Evolutionary conservation across 2,888 invertebrate genomes (phyloP).

Genomic region (Euzophera pinguis): DNA sequence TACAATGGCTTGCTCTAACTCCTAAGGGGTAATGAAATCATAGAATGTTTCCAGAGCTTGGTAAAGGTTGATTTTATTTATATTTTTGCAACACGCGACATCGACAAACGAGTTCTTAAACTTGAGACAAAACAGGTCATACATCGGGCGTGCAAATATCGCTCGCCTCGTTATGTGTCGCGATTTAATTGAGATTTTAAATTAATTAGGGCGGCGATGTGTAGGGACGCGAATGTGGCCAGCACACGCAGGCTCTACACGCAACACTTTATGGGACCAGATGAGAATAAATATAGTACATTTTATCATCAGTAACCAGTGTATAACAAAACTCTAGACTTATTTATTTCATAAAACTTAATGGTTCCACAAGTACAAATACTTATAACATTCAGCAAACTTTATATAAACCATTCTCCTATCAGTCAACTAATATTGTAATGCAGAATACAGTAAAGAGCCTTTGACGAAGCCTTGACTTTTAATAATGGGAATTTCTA

Average conservation of each 20-base stretch:
- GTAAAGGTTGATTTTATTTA: not conserved
- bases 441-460: too few species aligned
- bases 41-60: too few species aligned
- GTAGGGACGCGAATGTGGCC: conserved; percentile 67
- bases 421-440: too few species aligned
- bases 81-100: conserved; percentile 34
- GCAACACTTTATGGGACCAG: conserved; percentile 39
- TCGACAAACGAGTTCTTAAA: conserved; percentile 60
- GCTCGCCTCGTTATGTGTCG: conserved; percentile 72
- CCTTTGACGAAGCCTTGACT: too few species aligned
- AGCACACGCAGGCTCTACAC: conserved; percentile 72
- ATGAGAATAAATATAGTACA: not conserved
- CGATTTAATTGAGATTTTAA: conserved; percentile 80
- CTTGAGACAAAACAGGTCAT: conserved; percentile 58
- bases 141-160: conserved; percentile 65
- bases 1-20: too few species aligned
- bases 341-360: too few species aligned
- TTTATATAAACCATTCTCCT: too few species aligned
- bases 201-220: conserved; percentile 77
- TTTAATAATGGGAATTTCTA: too few species aligned
- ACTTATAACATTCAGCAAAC: too few species aligned
- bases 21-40: too few species aligned
- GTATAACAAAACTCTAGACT: not conserved
- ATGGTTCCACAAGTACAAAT: too few species aligned
- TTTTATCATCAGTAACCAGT: not conserved